Evolutionary conservation across 2,113 vertebrate genomes (phyloP).

Genomic region (Centropus bengalensis): DNA sequence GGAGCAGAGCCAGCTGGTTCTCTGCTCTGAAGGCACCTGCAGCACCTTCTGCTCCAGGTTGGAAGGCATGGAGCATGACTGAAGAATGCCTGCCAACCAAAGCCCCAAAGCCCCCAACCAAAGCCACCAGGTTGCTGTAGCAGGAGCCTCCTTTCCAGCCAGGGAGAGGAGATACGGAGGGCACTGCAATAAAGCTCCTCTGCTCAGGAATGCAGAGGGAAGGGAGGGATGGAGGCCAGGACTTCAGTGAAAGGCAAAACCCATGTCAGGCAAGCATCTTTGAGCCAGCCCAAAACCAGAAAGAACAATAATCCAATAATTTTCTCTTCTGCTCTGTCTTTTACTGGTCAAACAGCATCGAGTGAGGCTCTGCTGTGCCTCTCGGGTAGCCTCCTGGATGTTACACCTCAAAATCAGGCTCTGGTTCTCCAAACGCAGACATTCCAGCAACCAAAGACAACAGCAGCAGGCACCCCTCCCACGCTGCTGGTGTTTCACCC

Average conservation of each 20-base stretch:
- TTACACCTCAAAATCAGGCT: background rate
- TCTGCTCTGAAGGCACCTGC: background rate
- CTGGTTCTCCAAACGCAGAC: background rate
- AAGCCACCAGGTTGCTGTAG: background rate
- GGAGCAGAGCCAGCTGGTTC: background rate
- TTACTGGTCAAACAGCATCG: background rate
- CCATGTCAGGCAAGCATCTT: background rate
- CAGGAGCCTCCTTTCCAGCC: background rate
- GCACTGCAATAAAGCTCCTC: fast-evolving
- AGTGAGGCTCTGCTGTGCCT: background rate
- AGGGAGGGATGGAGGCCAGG: background rate
- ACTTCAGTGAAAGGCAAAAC: background rate
- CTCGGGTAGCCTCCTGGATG: background rate
- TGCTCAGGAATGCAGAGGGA: background rate
- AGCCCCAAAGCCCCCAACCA: background rate
- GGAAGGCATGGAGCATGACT: background rate
- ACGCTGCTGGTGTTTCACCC: fast-evolving
- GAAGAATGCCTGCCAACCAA: background rate
- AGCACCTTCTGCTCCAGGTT: background rate
- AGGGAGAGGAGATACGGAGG: background rate
- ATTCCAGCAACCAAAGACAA: background rate
- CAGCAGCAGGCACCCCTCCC: background rate
- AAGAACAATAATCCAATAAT: background rate
- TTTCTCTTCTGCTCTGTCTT: background rate
- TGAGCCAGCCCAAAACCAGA: background rate